phyloP scores from a whole-genome alignment of 35 echinoderm and acorn worm species.

The Anneissia japonica region DNA sequence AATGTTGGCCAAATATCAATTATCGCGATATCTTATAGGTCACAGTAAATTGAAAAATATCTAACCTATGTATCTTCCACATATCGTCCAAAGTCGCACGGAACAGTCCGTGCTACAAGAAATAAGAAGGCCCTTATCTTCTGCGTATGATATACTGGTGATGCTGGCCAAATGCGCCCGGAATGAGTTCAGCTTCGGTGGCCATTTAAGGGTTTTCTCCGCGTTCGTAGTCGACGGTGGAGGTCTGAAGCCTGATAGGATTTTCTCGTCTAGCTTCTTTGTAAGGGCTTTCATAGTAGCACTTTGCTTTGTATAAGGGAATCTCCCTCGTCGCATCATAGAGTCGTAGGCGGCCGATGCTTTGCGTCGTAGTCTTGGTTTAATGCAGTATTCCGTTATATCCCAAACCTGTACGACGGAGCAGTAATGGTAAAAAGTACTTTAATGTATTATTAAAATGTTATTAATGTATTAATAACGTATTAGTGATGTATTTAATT shows the following conservation, averaged over 20 bases:
- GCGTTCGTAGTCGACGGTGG: constrained; percentile 66
- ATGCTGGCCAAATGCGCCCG: constrained; percentile 69
- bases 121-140: constrained; percentile 69
- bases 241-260: constrained; percentile 3
- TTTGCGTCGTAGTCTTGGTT: not conserved
- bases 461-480: not conserved
- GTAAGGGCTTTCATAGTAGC: constrained; percentile 31
- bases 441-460: not conserved
- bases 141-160: constrained; percentile 74
- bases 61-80: constrained; percentile 95
- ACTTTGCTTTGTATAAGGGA: constrained; percentile 61
- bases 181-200: constrained; percentile 74
- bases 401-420: constrained; percentile 65
- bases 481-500: too few relatives aligned
- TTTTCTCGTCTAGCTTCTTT: constrained; percentile 38
- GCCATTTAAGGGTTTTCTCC: constrained; percentile 61
- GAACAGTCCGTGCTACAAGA: constrained; percentile 80
- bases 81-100: constrained; percentile 81
- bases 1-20: too few relatives aligned
- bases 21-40: too few relatives aligned
- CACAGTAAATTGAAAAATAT: not conserved
- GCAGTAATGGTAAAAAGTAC: not conserved
- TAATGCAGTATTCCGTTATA: constrained; percentile 84
- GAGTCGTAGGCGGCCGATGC: not conserved
- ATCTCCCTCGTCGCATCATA: not conserved